phyloP scores from a whole-genome alignment of 2,113 vertebrate species.

The Deroptyus accipitrinus region DNA sequence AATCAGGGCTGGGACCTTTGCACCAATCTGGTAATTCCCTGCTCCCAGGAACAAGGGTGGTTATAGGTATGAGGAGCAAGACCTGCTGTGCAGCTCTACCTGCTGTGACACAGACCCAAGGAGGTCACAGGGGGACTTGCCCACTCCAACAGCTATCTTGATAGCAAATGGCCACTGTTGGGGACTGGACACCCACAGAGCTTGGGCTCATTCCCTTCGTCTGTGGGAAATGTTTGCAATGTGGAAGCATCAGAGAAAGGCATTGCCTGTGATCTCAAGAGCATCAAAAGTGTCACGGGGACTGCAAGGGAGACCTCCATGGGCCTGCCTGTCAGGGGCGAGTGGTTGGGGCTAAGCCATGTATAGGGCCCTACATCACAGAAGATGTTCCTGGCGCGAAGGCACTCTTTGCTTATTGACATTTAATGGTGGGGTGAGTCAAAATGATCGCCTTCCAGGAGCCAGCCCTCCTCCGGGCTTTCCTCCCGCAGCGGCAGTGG shows the following conservation, averaged over 20 bases:
- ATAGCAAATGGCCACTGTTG: neutral
- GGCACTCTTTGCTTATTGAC: neutral
- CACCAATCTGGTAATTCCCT: neutral
- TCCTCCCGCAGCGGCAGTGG: neutral
- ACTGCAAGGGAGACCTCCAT: neutral
- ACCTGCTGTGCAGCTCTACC: neutral
- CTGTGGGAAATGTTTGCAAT: neutral
- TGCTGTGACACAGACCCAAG: neutral
- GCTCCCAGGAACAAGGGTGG: neutral
- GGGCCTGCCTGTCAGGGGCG: rapidly evolving
- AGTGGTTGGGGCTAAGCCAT: neutral
- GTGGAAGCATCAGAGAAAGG: neutral
- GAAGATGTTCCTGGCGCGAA: neutral
- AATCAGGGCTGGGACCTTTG: neutral
- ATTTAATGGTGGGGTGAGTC: neutral
- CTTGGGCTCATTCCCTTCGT: neutral
- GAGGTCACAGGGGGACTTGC: neutral
- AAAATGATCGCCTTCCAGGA: neutral
- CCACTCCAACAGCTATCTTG: rapidly evolving
- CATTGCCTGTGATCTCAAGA: neutral
- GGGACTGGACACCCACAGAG: neutral
- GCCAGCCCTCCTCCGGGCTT: neutral
- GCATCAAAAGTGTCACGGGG: neutral
- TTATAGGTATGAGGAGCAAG: neutral
- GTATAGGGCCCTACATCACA: neutral